These are phyloP conservation scores for Burhinus bistriatus DNA, from an alignment of 2,113 vertebrate genomes.

Conservation along the genomic window DNA sequence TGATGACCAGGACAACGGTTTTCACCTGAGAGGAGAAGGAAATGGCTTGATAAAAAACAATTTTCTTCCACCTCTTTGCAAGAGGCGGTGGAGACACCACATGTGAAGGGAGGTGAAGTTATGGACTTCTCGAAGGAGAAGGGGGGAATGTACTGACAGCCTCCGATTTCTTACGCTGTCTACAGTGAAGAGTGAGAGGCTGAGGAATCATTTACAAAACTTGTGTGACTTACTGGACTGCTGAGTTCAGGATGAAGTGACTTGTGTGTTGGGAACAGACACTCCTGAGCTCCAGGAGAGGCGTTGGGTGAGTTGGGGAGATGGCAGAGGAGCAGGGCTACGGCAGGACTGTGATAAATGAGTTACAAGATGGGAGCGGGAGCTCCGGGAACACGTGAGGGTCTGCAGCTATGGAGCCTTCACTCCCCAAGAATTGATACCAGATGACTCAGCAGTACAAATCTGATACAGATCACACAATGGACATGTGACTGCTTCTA, in stretches of 20 bases:
- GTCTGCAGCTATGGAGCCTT: neutral
- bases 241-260: neutral
- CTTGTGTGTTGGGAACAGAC: neutral
- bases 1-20: neutral
- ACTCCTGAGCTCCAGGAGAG: neutral
- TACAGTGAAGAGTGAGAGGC: neutral
- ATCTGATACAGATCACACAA: slow-evolving; percentile 15
- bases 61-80: neutral
- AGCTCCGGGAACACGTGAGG: neutral
- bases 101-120: neutral
- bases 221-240: neutral
- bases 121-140: neutral
- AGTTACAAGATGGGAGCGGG: neutral
- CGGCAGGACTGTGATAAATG: neutral
- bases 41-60: neutral
- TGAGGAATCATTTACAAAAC: neutral
- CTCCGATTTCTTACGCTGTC: neutral
- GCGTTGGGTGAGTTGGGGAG: fast-evolving
- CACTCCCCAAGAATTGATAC: neutral
- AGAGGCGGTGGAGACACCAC: neutral
- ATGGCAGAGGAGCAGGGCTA: neutral
- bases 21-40: neutral
- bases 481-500: slow-evolving; percentile 15
- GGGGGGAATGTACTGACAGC: neutral
- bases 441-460: slow-evolving; percentile 21